These are phyloP conservation scores for Drosophila niveifrons DNA, from an alignment of 2,888 invertebrate species.

Conservation along the genomic window DNA sequence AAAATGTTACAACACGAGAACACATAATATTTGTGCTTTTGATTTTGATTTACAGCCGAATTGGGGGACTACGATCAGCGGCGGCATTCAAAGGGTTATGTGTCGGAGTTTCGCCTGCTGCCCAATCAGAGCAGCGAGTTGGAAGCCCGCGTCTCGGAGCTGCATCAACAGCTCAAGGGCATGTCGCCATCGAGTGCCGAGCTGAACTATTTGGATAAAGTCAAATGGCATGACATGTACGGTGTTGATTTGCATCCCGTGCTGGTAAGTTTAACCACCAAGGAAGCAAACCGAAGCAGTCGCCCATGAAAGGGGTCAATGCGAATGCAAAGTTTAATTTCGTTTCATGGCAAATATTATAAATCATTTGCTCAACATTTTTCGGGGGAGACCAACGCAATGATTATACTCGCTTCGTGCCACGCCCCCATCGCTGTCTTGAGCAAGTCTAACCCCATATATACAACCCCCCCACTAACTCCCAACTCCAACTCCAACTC, in stretches of 20 bases:
- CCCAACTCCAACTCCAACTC: conserved; percentile 3
- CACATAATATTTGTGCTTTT: neutral
- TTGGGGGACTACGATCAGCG: conserved; percentile 97
- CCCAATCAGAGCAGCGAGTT: conserved; percentile 96
- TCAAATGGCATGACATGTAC: conserved; percentile 99
- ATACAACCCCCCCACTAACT: conserved; percentile 14
- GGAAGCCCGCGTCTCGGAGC: conserved; percentile 93
- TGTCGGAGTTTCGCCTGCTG: conserved; percentile 96
- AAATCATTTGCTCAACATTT: conserved; percentile 75
- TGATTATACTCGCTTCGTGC: conserved; percentile 55
- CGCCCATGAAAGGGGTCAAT: conserved; percentile 69
- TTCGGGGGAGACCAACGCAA: conserved; percentile 41
- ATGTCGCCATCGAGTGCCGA: conserved; percentile 94
- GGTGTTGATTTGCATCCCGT: conserved; percentile 99
- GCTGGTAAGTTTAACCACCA: conserved; percentile 88
- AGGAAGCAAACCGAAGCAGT: neutral
- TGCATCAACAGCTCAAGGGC: conserved; percentile 93
- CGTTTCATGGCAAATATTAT: conserved; percentile 78
- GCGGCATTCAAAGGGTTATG: conserved; percentile 95
- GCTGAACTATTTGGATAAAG: conserved; percentile 97
- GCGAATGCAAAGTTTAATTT: conserved; percentile 77
- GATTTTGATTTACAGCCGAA: conserved; percentile 90
- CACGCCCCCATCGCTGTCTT: conserved; percentile 42
- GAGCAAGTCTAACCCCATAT: conserved; percentile 43
- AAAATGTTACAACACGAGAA: neutral